Evolutionary conservation across 2,113 vertebrate genomes (phyloP), one percentile per base, ranked within the genome.

Genomic region (Clupea harengus): DNA sequence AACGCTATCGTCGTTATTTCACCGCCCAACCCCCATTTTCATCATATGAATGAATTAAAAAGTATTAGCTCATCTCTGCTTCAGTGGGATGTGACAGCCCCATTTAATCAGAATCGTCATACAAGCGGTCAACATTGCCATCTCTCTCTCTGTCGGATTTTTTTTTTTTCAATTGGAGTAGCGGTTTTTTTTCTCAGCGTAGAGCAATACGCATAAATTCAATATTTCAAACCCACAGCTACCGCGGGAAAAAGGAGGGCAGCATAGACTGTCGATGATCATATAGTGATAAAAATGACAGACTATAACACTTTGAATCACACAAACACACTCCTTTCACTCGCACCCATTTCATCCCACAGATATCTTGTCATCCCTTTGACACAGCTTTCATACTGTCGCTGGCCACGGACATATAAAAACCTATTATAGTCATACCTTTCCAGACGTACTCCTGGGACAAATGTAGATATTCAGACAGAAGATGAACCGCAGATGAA

Each of bases 21-120:
- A 15, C 32, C 72, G 32, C 72, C 72, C 72, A 78, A 44, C 72
- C 72, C 72, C 72, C 25, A 17, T 15, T 78, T 78, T 78, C 5
- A 39, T 15, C 28, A 39, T 10, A 78, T 78, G 72, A 78, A 78
- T 78, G 72, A 78, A 39, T 78, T 32, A 32, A 78, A 78, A 78
- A 78, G 4, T 15, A 78, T 39, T 78, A 39, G 72, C 72, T 78
- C 72, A 78, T 78, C 72, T 78, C 28, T 78, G 72, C 72, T 78
- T 78, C 72, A 44, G 28, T 32, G 28, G 32, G 32, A 32, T 78
- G 28, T 78, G 13, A 78, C 72, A 39, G 39, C 28, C 28, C 20
- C 13, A 18, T 78, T 78, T 39, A 78, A 44, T 32, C 72, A 2
- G 72, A 44, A 25, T 28, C 10, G 22, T 28, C 72, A 78, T 78